Conservation (phyloP, 1,140 invertebrate genomes). For the Diabrotica undecimpunctata region DNA sequence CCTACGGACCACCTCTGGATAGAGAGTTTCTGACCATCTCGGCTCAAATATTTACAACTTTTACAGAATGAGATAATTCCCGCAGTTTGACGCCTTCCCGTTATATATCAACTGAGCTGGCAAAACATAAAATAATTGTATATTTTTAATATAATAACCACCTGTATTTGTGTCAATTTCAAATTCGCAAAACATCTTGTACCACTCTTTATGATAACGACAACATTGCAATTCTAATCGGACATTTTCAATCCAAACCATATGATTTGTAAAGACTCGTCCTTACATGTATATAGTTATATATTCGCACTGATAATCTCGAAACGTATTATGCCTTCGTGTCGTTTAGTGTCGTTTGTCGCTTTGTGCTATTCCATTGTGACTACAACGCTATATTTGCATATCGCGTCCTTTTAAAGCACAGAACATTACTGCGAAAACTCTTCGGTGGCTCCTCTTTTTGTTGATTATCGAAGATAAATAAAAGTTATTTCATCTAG, state of each 20-base stretch:
- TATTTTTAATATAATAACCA: no score
- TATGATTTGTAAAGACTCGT: slow-evolving; percentile 19
- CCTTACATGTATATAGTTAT: slow-evolving; percentile 5
- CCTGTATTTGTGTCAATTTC: no score
- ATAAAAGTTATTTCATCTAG: slow-evolving; percentile 8
- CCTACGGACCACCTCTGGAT: no score
- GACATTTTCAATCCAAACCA: slow-evolving; percentile 15
- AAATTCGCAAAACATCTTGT: no score
- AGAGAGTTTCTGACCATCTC: no score
- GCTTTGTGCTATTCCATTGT: slow-evolving; percentile 19
- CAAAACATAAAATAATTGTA: no score
- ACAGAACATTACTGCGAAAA: slow-evolving; percentile 11
- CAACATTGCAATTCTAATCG: neutral
- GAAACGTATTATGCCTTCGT: slow-evolving; percentile 20
- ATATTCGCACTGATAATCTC: slow-evolving; percentile 17
- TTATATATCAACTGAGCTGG: no score
- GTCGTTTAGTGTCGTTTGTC: slow-evolving; percentile 19
- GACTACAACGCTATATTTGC: slow-evolving; percentile 18
- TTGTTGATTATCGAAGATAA: slow-evolving; percentile 10
- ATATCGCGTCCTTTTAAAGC: slow-evolving; percentile 4
- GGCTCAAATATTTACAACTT: no score
- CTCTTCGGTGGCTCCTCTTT: neutral
- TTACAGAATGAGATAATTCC: no score
- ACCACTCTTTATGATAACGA: no score
- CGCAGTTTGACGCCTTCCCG: no score